A percentile compares a stretch with the other conserved stretches of the same genome.
These are phyloP conservation scores for Urocitellus parryii DNA, from an alignment of 2,113 vertebrate species.

Conservation along the genomic window DNA sequence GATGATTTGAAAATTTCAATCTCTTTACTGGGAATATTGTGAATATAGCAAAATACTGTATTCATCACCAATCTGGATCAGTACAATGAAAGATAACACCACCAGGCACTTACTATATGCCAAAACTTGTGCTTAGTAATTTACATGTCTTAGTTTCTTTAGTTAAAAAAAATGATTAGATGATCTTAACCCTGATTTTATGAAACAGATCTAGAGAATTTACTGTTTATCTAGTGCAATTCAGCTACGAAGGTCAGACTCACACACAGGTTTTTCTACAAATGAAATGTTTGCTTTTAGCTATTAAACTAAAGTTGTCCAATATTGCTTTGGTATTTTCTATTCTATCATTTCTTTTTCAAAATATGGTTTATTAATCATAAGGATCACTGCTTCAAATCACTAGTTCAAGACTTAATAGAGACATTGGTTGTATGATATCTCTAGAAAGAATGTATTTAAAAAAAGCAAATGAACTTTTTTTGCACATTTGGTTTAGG, in stretches of 20 bases:
- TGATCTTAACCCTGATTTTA: background rate
- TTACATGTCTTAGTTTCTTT: background rate
- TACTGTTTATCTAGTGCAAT: background rate
- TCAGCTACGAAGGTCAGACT: background rate
- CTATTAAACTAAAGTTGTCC: background rate
- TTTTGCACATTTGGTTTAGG: background rate
- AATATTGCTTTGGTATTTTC: background rate
- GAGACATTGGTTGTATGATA: background rate
- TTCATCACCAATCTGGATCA: background rate
- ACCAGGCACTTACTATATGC: background rate
- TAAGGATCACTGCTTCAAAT: background rate
- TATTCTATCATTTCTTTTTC: background rate
- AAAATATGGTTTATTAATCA: background rate
- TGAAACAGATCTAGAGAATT: background rate
- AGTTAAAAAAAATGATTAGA: background rate
- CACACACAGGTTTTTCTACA: background rate
- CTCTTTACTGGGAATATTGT: background rate
- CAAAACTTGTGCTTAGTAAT: background rate
- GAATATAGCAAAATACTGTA: background rate
- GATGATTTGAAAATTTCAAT: conserved; percentile 26
- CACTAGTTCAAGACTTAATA: background rate
- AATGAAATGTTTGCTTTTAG: background rate
- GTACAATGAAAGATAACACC: background rate
- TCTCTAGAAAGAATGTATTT: background rate
- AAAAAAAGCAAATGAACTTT: conserved; percentile 5